A percentile compares a stretch with the other conserved stretches of the same genome.
Conservation (phyloP, 2,888 invertebrate species). For the Bursaphelenchus okinawaensis region DNA sequence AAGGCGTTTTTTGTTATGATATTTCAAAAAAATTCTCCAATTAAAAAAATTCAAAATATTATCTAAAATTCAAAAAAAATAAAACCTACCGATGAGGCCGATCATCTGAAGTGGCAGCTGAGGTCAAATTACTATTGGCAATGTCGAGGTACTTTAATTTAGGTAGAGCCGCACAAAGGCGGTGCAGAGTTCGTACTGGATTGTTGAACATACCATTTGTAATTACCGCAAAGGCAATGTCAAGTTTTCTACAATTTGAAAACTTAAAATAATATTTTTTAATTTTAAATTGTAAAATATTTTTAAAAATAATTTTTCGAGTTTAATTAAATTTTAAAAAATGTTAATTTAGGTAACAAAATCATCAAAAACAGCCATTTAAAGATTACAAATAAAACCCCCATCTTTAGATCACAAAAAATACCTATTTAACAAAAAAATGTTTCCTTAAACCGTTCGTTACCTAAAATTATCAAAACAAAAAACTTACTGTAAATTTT, state of each 20-base stretch:
- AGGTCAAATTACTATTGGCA: constrained; percentile 80
- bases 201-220: constrained; percentile 71
- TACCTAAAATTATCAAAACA: too few species aligned
- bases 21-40: background rate
- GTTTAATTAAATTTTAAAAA: too few species aligned
- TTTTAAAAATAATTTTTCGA: background rate
- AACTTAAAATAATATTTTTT: constrained; percentile 8
- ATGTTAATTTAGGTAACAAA: too few species aligned
- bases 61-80: constrained; percentile 16
- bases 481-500: constrained; percentile 61
- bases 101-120: constrained; percentile 64
- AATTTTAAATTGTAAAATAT: background rate
- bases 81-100: constrained; percentile 24
- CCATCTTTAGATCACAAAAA: too few species aligned
- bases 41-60: too few species aligned
- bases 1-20: too few species aligned
- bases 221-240: constrained; percentile 68
- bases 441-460: too few species aligned
- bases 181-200: constrained; percentile 70
- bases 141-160: constrained; percentile 79
- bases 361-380: too few species aligned
- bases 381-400: too few species aligned
- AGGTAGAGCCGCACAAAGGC: constrained; percentile 71
- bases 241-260: constrained; percentile 67
- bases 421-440: too few species aligned